phyloP scores from a whole-genome alignment of 2,113 vertebrate genomes.

The Phaethon lepturus region DNA sequence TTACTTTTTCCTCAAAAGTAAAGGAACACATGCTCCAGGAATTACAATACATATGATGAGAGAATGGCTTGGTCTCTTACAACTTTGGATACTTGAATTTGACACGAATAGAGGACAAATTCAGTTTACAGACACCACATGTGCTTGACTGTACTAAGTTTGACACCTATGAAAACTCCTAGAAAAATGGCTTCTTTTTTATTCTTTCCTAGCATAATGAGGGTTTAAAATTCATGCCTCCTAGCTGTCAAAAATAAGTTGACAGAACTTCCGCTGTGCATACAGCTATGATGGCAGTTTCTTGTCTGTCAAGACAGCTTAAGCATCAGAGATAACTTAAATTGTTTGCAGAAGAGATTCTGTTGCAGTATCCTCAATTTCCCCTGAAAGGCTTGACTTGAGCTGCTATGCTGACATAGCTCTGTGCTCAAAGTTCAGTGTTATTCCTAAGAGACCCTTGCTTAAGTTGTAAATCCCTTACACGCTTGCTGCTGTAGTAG shows the following conservation, averaged over 20 bases:
- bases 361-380: background rate
- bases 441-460: background rate
- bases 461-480: background rate
- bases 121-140: background rate
- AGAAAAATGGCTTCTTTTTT: background rate
- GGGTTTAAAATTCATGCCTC: background rate
- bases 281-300: background rate
- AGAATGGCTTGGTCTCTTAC: background rate
- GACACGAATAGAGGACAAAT: background rate
- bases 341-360: background rate
- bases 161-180: background rate
- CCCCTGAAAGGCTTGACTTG: background rate
- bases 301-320: constrained; percentile 11
- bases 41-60: background rate
- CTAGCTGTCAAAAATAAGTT: constrained; percentile 6
- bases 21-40: background rate
- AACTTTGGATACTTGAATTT: background rate
- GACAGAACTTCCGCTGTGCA: background rate
- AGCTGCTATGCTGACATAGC: background rate
- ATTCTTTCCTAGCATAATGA: background rate
- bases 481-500: background rate
- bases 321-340: background rate
- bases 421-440: background rate
- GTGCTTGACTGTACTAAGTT: background rate
- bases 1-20: background rate